These are phyloP conservation scores for Metopia argyrocephala DNA, from an alignment of 2,888 invertebrate species.

Conservation along the genomic window DNA sequence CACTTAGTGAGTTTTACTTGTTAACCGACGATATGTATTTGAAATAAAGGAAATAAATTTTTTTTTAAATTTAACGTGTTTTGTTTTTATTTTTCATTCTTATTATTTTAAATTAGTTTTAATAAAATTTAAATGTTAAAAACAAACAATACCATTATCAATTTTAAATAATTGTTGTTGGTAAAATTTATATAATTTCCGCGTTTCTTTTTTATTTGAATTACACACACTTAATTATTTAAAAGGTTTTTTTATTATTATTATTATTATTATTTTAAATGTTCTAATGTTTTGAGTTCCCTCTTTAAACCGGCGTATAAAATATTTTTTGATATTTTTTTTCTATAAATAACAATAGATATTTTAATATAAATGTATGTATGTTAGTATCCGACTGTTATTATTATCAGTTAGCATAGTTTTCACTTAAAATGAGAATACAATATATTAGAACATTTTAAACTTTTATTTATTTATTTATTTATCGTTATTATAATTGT, in stretches of 20 bases:
- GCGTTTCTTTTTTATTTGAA: not conserved
- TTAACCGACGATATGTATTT: not conserved
- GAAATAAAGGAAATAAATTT: not conserved
- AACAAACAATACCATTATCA: conserved; percentile 44
- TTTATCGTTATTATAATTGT: conserved; percentile 13
- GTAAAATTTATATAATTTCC: conserved; percentile 15
- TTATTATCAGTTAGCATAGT: no score
- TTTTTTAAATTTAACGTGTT: conserved; percentile 32
- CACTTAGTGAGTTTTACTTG: no score
- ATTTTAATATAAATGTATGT: conserved; percentile 2
- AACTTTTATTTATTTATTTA: not conserved
- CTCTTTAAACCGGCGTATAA: conserved; percentile 1
- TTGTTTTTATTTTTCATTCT: conserved; percentile 24
- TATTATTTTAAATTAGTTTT: conserved; percentile 39
- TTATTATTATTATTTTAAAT: conserved; percentile 18
- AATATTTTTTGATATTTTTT: not conserved
- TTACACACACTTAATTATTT: conserved; percentile 21
- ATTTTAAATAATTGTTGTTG: conserved; percentile 11
- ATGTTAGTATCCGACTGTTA: no score
- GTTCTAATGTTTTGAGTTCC: conserved; percentile 25
- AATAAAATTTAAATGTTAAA: conserved; percentile 55
- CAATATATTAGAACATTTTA: conserved; percentile 34
- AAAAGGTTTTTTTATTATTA: not conserved
- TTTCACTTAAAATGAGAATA: conserved; percentile 2
- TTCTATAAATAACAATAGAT: conserved; percentile 36